Conservation (phyloP, 2,113 vertebrate species). For the Sus scrofa region T2T-Sscrofa CM000827.6:82230501-82231000, state of each 20-base stretch:
- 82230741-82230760: background rate
- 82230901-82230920: background rate
- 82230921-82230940: background rate
- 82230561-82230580: background rate
- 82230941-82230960: background rate
- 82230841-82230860: background rate
- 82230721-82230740: background rate
- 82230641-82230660: no score
- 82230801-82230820: background rate
- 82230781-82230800: background rate
- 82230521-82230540: background rate
- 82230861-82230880: background rate
- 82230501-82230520: background rate
- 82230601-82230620: background rate
- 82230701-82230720: background rate
- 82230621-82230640: no score
- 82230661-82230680: no score
- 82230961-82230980: background rate
- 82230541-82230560: background rate
- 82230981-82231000: background rate
- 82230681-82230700: background rate
- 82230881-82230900: background rate
- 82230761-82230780: background rate
- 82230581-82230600: background rate
- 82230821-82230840: background rate